Conservation (phyloP, 1,140 invertebrate species). For the Nasonia longicornis region DNA sequence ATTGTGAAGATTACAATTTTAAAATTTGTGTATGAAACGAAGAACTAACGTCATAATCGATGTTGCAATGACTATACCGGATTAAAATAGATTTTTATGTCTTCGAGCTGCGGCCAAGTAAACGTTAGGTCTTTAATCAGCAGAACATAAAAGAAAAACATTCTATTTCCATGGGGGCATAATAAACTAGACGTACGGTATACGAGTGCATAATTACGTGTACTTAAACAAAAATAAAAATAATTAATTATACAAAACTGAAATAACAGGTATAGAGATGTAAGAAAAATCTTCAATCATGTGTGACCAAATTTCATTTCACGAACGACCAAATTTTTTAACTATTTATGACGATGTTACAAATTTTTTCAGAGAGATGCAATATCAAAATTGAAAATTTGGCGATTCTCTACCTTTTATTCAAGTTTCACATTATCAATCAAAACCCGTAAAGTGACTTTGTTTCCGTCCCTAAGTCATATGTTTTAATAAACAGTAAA, state of each 20-base stretch:
- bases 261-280: neutral
- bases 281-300: slow-evolving; percentile 7
- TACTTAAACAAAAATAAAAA: slow-evolving; percentile 51
- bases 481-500: slow-evolving; percentile 9
- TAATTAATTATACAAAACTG: slow-evolving; percentile 10
- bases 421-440: slow-evolving; percentile 4
- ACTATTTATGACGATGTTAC: neutral
- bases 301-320: slow-evolving; percentile 33
- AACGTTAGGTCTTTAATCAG: slow-evolving; percentile 20
- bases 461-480: slow-evolving; percentile 32
- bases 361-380: neutral
- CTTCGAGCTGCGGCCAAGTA: slow-evolving; percentile 26
- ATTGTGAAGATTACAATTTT: neutral
- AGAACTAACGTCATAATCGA: neutral
- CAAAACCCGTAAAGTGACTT: slow-evolving; percentile 13
- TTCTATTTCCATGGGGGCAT: slow-evolving; percentile 61
- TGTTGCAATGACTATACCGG: neutral
- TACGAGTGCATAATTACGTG: slow-evolving; percentile 32
- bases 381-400: slow-evolving; percentile 12
- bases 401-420: neutral
- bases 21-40: neutral
- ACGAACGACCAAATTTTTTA: slow-evolving; percentile 10
- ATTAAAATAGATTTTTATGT: slow-evolving; percentile 10
- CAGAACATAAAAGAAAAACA: slow-evolving; percentile 46
- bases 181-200: slow-evolving; percentile 54